phyloP scores from a whole-genome alignment of 2,113 vertebrate species.

The Anser cygnoides region DNA sequence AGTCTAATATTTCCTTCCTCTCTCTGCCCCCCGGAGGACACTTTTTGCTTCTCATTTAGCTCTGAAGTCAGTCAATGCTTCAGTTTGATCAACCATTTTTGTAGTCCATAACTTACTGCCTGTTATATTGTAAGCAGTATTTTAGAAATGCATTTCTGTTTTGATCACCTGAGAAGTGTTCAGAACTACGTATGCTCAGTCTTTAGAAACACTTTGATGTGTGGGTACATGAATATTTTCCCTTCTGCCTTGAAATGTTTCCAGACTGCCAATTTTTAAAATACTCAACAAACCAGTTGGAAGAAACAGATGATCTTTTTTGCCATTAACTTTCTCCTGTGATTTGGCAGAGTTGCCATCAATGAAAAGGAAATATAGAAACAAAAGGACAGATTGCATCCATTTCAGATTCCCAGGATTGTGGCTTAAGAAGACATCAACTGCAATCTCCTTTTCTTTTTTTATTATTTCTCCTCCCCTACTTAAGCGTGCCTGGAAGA shows the following conservation, averaged over 20 bases:
- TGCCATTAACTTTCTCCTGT: background rate
- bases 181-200: background rate
- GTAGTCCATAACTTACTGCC: background rate
- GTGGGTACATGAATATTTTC: slow-evolving; percentile 1
- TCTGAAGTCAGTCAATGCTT: background rate
- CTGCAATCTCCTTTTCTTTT: background rate
- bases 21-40: background rate
- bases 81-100: background rate
- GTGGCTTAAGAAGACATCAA: slow-evolving; percentile 9
- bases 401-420: background rate
- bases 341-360: background rate
- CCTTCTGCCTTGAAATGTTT: background rate
- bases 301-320: slow-evolving; percentile 38
- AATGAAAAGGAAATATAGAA: slow-evolving; percentile 3
- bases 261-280: slow-evolving; percentile 15
- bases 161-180: slow-evolving; percentile 30
- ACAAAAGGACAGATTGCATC: slow-evolving; percentile 10
- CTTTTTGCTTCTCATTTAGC: background rate
- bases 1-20: background rate
- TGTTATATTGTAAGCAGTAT: background rate
- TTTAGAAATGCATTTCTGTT: background rate
- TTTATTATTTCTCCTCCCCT: background rate
- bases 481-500: background rate
- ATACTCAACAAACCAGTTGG: background rate
- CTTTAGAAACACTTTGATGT: slow-evolving; percentile 22